Evolutionary conservation across 2,888 invertebrate genomes (phyloP).

Genomic region (Aporophyla nigra): DNA sequence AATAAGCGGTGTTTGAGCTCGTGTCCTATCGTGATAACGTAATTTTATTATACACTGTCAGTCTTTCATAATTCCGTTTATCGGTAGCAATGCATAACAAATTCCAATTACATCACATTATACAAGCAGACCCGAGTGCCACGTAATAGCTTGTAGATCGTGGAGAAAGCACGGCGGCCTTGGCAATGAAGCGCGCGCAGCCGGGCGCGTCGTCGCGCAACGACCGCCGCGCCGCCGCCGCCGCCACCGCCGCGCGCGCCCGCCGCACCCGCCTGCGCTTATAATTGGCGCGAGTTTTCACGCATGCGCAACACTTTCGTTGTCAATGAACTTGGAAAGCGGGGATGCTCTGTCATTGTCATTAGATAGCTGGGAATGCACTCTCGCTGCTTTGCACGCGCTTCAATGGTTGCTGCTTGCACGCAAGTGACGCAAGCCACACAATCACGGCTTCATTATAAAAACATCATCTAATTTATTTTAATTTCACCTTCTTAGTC

Average conservation of each 20-base stretch:
- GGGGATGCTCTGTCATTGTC: slow-evolving; percentile 89
- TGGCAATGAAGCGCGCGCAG: slow-evolving; percentile 87
- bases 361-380: slow-evolving; percentile 88
- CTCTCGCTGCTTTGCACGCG: slow-evolving; percentile 86
- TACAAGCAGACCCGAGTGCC: slow-evolving; percentile 79
- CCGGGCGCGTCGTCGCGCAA: slow-evolving; percentile 76
- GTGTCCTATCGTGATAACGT: slow-evolving; percentile 56
- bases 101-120: slow-evolving; percentile 85
- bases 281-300: slow-evolving; percentile 88
- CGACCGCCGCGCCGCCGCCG: slow-evolving; percentile 64
- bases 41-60: slow-evolving; percentile 55
- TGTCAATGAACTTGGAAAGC: slow-evolving; percentile 91
- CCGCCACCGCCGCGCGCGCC: slow-evolving; percentile 31
- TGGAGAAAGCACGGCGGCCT: slow-evolving; percentile 89
- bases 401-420: slow-evolving; percentile 73
- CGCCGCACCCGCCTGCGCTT: slow-evolving; percentile 64
- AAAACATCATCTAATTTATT: slow-evolving; percentile 56
- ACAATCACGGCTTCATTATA: slow-evolving; percentile 62
- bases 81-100: slow-evolving; percentile 72
- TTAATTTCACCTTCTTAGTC: slow-evolving; percentile 46
- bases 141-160: slow-evolving; percentile 81
- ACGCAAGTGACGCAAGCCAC: slow-evolving; percentile 81
- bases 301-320: slow-evolving; percentile 89
- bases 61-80: slow-evolving; percentile 62
- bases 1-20: slow-evolving; percentile 39